Evolutionary conservation across 2,888 invertebrate species (phyloP).

Genomic region (Myopa testacea): DNA sequence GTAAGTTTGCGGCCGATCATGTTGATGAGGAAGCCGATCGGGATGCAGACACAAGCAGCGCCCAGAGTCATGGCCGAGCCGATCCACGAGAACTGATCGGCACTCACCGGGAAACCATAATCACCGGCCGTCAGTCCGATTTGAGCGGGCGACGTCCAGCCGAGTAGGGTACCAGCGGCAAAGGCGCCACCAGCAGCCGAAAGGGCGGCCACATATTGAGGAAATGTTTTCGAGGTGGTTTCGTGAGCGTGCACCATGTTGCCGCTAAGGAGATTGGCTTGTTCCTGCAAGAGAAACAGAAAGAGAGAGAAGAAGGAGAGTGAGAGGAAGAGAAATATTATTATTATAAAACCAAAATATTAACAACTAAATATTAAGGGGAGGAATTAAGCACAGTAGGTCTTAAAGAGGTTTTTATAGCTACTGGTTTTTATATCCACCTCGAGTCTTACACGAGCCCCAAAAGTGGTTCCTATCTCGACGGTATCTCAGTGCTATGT

Average conservation of each 20-base stretch:
- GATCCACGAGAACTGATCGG: constrained; percentile 76
- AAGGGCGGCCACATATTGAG: constrained; percentile 66
- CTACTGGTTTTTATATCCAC: too few species aligned
- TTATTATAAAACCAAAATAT: not conserved
- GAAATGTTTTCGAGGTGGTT: constrained; percentile 52
- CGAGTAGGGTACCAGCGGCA: constrained; percentile 80
- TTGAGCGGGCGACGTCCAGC: constrained; percentile 81
- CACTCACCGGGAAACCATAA: constrained; percentile 70
- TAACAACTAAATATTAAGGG: too few species aligned
- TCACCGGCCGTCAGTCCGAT: constrained; percentile 27
- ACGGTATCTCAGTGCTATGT: too few species aligned
- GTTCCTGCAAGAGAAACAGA: constrained; percentile 19
- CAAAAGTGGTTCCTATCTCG: too few species aligned
- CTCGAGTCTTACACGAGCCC: too few species aligned
- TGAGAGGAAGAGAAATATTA: not conserved
- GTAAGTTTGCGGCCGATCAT: constrained; percentile 78
- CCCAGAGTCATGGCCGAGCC: constrained; percentile 79
- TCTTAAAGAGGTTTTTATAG: too few species aligned
- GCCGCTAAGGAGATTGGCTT: constrained; percentile 36
- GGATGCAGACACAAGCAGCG: constrained; percentile 78
- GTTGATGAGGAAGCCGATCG: constrained; percentile 78
- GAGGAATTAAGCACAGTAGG: too few species aligned
- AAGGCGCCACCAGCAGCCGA: constrained; percentile 82
- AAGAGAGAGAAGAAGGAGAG: not conserved
- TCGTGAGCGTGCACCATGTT: constrained; percentile 58